Base-by-base conservation (phyloP, 1,140 invertebrate species). In the Platyura marginata region DNA sequence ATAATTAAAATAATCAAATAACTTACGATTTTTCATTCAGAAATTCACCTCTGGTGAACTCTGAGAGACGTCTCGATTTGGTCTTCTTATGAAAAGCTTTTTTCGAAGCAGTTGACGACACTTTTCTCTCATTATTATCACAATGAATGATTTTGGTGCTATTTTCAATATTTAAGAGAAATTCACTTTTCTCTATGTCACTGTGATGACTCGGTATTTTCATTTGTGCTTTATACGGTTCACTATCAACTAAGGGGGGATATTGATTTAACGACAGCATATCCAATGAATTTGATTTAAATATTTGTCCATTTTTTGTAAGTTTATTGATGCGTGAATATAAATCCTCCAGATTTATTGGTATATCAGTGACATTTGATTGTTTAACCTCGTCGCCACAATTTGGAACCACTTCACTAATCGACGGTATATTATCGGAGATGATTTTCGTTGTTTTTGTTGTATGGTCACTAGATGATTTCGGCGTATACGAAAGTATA, bases 1-100 rank as follows among this genome's bases (percentile, higher is more conserved):
- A n/a, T n/a, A n/a, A n/a, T n/a, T n/a, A n/a, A n/a, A n/a, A n/a
- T n/a, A n/a, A n/a, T 29, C 13, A 29, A 29, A 13, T 29, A 44
- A 61, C 59, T 61, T 59, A 61, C 59, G 53, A 51, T 61, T 61
- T 61, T 61, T 61, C 59, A 54, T 61, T 61, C 53, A 61, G 53
- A 59, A 61, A 61, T 61, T 61, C 58, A 55, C 59, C 59, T 42
- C 57, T 53, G 50, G 59, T 61, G 55, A 61, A 61, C 54, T 61
- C 59, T 47, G 58, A 61, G 48, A 61, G 51, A 46, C 59, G 58
- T 32, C 59, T 55, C 45, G 59, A 59, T 56, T 61, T 61, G 11
- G 21, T 21, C 23, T 40, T 40, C n/a, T 40, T 40, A 4, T 3
- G 6, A 6, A 29, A 13, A 8, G 13, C 6, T 6, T 29, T 29